These are phyloP conservation scores for Heliconius cydno DNA, from an alignment of 2,888 invertebrate species.

Conservation along the genomic window DNA sequence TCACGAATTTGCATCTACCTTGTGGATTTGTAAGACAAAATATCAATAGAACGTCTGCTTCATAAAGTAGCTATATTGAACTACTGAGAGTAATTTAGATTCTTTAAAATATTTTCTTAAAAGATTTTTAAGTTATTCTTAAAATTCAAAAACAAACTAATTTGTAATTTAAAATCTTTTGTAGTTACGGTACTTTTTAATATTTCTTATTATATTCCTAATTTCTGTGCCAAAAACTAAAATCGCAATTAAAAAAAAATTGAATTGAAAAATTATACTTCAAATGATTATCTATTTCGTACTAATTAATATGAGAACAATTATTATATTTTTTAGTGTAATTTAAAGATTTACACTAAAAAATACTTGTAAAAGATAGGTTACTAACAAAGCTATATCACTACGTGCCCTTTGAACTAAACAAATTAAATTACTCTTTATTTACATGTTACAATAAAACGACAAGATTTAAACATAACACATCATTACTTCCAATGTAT, in stretches of 20 bases:
- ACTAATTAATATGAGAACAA: not conserved
- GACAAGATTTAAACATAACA: conserved; percentile 19
- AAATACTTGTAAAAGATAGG: conserved; percentile 35
- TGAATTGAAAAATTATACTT: not conserved
- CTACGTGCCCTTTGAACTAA: conserved; percentile 34
- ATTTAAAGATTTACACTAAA: not conserved
- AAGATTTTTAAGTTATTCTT: too few species aligned
- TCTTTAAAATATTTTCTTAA: not conserved
- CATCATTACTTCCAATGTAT: not conserved
- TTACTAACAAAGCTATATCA: conserved; percentile 10
- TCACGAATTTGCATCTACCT: conserved; percentile 13
- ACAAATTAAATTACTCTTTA: conserved; percentile 39
- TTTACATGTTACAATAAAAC: conserved; percentile 29
- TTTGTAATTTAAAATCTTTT: too few species aligned
- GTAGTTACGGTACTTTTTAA: too few species aligned
- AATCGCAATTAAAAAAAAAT: too few species aligned
- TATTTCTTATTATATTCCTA: too few species aligned
- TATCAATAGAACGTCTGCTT: conserved; percentile 13
- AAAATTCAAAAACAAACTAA: too few species aligned
- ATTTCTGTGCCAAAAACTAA: too few species aligned
- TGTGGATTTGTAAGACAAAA: conserved; percentile 24
- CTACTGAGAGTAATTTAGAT: not conserved
- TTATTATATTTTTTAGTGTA: too few species aligned
- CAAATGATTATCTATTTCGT: not conserved
- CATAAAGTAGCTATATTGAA: not conserved